A percentile compares a stretch with the other conserved stretches of the same genome.
Conservation (phyloP, 1,140 invertebrate genomes). For the Maconellicoccus hirsutus region DNA sequence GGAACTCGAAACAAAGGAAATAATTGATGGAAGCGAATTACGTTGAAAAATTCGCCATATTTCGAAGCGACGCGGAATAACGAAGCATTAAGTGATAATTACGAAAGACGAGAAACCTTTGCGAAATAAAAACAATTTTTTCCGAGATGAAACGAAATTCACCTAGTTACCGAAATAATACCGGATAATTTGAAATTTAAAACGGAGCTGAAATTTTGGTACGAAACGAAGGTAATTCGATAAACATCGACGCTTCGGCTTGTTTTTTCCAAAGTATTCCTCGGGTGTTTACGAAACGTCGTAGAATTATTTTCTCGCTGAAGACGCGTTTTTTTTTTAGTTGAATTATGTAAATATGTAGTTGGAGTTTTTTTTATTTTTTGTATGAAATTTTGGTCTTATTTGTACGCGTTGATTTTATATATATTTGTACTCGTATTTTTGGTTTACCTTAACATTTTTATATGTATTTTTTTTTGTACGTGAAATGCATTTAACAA, state of each 20-base stretch:
- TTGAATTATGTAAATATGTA: conserved; percentile 1
- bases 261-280: neutral
- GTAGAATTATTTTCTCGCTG: neutral
- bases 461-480: conserved; percentile 11
- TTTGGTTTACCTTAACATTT: conserved; percentile 5
- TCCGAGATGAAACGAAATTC: no score
- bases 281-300: neutral
- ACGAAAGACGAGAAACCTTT: no score
- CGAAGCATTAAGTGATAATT: no score
- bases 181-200: neutral
- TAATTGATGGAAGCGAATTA: no score
- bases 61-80: no score
- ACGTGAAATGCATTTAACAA: conserved; percentile 16
- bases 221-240: neutral
- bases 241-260: neutral
- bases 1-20: no score
- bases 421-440: conserved; percentile 6
- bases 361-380: conserved; percentile 1
- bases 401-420: conserved; percentile 6
- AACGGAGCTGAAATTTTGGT: neutral
- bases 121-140: no score
- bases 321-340: neutral
- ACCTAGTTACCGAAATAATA: neutral
- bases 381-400: neutral
- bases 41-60: no score